phyloP scores from a whole-genome alignment of 2,797 vertebrate genomes.

The Coendou prehensilis region DNA sequence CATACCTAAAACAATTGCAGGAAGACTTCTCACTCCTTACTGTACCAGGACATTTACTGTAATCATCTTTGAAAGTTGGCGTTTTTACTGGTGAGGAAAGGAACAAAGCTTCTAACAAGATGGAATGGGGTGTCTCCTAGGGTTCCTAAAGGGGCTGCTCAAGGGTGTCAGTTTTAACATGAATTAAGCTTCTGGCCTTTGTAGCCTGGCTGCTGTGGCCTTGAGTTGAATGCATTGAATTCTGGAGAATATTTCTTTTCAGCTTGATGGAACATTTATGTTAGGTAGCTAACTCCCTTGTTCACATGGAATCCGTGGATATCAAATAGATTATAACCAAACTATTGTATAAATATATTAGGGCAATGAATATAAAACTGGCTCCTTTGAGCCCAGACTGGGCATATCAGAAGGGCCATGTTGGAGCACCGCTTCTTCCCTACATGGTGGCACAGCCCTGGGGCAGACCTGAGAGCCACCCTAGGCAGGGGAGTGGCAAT shows the following conservation, averaged over 20 bases:
- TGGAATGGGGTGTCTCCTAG: background rate
- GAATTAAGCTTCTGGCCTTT: background rate
- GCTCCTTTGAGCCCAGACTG: background rate
- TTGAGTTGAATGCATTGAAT: constrained; percentile 20
- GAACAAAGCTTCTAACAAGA: background rate
- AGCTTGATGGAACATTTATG: background rate
- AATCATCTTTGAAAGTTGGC: background rate
- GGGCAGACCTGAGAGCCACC: background rate
- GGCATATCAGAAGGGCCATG: background rate
- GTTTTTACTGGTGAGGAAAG: constrained; percentile 22
- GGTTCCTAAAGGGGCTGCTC: background rate
- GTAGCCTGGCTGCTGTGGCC: constrained; percentile 23
- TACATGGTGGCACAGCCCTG: no score
- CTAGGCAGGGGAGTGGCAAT: background rate
- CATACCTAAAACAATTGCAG: background rate
- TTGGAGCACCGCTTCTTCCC: background rate
- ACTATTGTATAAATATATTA: background rate
- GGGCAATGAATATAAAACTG: background rate
- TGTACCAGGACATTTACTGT: background rate
- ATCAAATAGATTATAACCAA: background rate
- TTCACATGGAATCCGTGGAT: background rate
- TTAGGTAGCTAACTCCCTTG: background rate
- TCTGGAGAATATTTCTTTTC: constrained; percentile 28
- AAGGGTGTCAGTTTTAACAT: background rate
- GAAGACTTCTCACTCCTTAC: background rate